Percentiles rank a stretch among this genome's conserved stretches.
Evolutionary conservation across 2,888 invertebrate species (phyloP).

Genomic region (Biston betularia): DNA sequence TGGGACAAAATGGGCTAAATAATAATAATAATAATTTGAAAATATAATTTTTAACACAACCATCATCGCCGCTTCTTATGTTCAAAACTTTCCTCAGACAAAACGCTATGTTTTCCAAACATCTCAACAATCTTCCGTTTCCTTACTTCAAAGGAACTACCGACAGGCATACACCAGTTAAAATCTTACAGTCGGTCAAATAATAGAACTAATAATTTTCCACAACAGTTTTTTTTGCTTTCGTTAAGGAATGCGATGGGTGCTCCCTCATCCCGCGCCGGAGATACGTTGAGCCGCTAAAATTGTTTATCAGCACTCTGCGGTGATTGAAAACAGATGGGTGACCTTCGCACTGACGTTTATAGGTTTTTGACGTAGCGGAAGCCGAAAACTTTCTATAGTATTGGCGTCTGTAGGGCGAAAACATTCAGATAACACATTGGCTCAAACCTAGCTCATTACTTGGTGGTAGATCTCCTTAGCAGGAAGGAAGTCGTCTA

Average conservation of each 20-base stretch:
- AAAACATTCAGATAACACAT: background rate
- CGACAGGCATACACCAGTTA: background rate
- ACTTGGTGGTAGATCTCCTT: too few relatives aligned
- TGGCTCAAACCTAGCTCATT: background rate
- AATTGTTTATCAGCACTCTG: conserved; percentile 2
- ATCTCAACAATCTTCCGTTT: background rate
- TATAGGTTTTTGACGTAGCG: conserved; percentile 3
- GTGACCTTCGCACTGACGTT: conserved; percentile 1
- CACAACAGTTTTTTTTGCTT: background rate
- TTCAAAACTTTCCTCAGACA: conserved; percentile 4
- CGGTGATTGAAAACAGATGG: conserved; percentile 3
- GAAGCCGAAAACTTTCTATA: background rate
- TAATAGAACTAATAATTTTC: background rate
- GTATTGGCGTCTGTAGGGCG: too few relatives aligned
- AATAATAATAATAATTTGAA: too few relatives aligned
- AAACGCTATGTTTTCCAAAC: conserved; percentile 1
- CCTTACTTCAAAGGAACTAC: background rate
- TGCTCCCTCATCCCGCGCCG: background rate
- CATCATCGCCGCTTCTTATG: background rate
- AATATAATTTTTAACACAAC: background rate
- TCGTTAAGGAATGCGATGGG: background rate
- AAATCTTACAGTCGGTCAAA: background rate
- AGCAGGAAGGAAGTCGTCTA: too few relatives aligned
- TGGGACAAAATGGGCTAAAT: too few relatives aligned
- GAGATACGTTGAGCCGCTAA: too few relatives aligned